Evolutionary conservation across 2,888 invertebrate species (phyloP), one percentile per base, ranked within the genome.

Genomic region (Fragum fragum): DNA sequence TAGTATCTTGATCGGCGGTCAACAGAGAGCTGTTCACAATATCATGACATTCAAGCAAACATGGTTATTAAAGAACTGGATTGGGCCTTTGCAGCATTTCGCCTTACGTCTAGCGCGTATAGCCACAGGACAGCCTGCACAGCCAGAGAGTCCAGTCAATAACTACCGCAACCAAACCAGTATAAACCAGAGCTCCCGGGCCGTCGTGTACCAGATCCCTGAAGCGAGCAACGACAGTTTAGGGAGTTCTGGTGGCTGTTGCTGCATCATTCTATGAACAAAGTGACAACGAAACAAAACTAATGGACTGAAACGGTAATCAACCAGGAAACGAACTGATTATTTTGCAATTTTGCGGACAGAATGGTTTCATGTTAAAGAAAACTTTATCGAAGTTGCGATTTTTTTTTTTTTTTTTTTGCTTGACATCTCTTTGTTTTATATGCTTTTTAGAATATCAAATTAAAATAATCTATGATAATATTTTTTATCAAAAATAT

Each of bases 1-100:
- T 5, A 72, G 77, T n/a, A 66, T 83, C 26, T 16, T 84, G 29
- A 73, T 84, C 9, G 79, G 77, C 6, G 80, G 80, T 5, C 70
- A 84, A 73, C 73, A 73, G 11, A 47, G 76, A 29, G 18, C 59
- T 1, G 78, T 84, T 29, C 47, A 68, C 9, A 78, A 78, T 36
- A 80, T 84, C 0, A 84, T 84, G 83, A 55, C 78, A 3, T 80
- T 55, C 32, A 72, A 59, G 18, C 18, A 0, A 6, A 18, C n/a
- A 3, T 84, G 83, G 83, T 52, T 83, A 5, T 16, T 36, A 6
- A 55, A 36, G 18, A 73, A 78, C 39, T 80, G 73, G 72, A 47
- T 73, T 0, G 39, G 52, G 16, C 83, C 83, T 5, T 75, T 83
- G 78, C 23, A 53, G 57, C 52, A 73, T 39, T 66, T 73, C 36